phyloP scores from a whole-genome alignment of 2,113 vertebrate species.

The Spea multiplicata region DNA sequence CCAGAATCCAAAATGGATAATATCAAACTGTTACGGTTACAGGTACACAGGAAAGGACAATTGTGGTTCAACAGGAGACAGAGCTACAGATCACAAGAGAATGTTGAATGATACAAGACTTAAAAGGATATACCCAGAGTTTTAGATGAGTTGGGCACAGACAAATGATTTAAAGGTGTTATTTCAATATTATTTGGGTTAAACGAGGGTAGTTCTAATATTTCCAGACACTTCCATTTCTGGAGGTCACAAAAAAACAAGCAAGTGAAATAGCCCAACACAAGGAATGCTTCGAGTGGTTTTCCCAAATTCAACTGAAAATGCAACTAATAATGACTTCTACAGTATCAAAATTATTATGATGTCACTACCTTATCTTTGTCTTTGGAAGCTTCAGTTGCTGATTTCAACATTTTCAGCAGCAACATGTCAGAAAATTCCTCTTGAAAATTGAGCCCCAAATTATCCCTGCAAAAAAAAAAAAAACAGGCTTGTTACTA shows the following conservation, averaged over 20 bases:
- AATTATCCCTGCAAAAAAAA: slow-evolving; percentile 69
- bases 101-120: too few species aligned
- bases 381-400: slow-evolving; percentile 82
- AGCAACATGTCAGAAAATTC: slow-evolving; percentile 90
- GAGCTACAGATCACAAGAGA: too few species aligned
- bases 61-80: too few species aligned
- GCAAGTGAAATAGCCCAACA: background rate
- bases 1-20: too few species aligned
- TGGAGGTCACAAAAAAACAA: background rate
- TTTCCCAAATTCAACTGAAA: background rate
- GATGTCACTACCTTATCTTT: slow-evolving; percentile 80
- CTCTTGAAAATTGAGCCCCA: slow-evolving; percentile 85
- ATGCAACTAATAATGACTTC: background rate
- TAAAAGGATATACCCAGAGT: too few species aligned
- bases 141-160: too few species aligned
- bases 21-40: too few species aligned
- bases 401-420: slow-evolving; percentile 84
- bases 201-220: too few species aligned
- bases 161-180: too few species aligned
- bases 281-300: background rate
- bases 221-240: too few species aligned
- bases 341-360: background rate
- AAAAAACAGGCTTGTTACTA: background rate
- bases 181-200: too few species aligned
- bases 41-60: too few species aligned